Base-by-base conservation (phyloP, 2,113 vertebrate species). In the Aldabrachelys gigantea region DNA sequence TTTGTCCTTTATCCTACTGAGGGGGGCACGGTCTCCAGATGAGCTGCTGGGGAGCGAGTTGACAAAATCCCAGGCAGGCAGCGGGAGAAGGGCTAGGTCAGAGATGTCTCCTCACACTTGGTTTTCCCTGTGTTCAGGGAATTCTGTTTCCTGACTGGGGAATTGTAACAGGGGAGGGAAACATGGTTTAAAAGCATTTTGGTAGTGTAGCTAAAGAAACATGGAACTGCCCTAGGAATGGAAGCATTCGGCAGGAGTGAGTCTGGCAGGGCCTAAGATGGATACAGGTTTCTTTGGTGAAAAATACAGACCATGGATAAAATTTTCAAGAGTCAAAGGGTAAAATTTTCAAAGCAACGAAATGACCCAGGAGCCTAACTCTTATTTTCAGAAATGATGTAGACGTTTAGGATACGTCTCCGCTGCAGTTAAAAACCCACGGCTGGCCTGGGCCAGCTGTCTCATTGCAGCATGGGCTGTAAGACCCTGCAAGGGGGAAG, bases 31-130 rank as follows among this genome's bases (percentile, higher is more conserved):
- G 6, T 62, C 59, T 31, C 29, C 59, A 35, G 59, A 16, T 12
- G 13, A 29, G 12, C 27, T 5, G 59, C 29, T 62, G 59, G 62
- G 31, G 16, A n/a, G 35, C 4, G 31, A 65, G 62, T 31, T 35
- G 31, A 16, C 62, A 8, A 65, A 65, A 14, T 8, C 31, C 62
- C 62, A 69, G 31, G 17, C 14, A 69, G 35, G 17, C 62, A n/a
- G 6, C 4, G 4, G 62, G 31, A 19, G 16, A n/a, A 19, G 62
- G 62, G 17, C 16, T 1, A 4, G 35, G 17, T 8, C n/a, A 5
- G n/a, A 21, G 65, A 5, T 14, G 35, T 72, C 35, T 72, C 65
- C 65, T n/a, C 19, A 9, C 16, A 11, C 19, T 19, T 72, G 35
- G 17, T 17, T 72, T 29, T 9, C 65, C 19, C n/a, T 10, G 2